Evolutionary conservation across 2,888 invertebrate species (phyloP).

Genomic region (Tachina grossa): DNA sequence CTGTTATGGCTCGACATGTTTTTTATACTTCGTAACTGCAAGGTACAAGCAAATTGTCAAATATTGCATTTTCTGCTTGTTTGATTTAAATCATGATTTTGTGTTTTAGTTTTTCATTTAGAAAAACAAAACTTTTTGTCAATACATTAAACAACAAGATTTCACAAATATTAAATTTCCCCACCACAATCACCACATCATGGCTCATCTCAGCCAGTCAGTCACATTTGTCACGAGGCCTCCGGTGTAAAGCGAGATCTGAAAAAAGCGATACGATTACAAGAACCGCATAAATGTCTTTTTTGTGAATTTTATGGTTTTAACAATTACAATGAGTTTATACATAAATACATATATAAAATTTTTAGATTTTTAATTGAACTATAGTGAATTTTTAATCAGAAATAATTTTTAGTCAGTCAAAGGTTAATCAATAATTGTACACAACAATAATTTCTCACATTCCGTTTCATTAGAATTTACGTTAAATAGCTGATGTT

Average conservation of each 20-base stretch:
- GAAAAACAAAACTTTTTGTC: constrained; percentile 40
- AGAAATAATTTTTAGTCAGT: no score
- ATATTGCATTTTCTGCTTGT: constrained; percentile 1
- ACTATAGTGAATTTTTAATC: no score
- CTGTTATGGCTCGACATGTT: no score
- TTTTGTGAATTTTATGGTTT: constrained; percentile 33
- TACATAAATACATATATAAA: no score
- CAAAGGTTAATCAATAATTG: no score
- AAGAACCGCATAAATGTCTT: constrained; percentile 51
- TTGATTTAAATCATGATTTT: neutral
- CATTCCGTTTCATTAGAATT: no score
- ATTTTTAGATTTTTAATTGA: no score
- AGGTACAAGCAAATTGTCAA: no score
- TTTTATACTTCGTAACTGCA: no score
- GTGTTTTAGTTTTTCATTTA: neutral
- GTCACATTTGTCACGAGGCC: constrained; percentile 64
- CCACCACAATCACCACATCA: constrained; percentile 36
- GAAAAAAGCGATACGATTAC: constrained; percentile 37
- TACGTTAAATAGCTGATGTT: no score
- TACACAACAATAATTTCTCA: no score
- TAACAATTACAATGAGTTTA: constrained; percentile 54
- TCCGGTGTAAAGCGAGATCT: constrained; percentile 52
- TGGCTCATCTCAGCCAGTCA: constrained; percentile 44
- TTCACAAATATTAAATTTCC: constrained; percentile 48
- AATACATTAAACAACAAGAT: constrained; percentile 54